Percentiles rank a stretch among this genome's conserved stretches.
phyloP scores from a whole-genome alignment of 2,113 vertebrate genomes.

The Chunga burmeisteri region DNA sequence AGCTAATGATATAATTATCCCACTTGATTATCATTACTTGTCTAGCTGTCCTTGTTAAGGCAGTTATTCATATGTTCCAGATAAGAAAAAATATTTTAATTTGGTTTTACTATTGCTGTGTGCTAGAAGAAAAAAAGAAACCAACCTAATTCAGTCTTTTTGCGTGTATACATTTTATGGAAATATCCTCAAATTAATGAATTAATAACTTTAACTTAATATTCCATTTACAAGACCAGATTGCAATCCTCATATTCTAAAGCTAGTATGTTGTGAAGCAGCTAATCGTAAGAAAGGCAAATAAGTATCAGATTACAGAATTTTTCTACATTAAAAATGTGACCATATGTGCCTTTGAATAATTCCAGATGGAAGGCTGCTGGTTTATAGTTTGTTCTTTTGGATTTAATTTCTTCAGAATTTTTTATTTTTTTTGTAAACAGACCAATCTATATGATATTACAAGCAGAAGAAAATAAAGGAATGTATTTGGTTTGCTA shows the following conservation, averaged over 20 bases:
- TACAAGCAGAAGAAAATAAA: neutral
- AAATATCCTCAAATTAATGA: neutral
- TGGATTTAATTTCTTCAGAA: constrained; percentile 56
- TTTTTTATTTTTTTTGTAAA: neutral
- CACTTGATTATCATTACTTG: neutral
- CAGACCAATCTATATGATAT: neutral
- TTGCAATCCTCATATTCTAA: neutral
- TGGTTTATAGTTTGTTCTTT: constrained; percentile 27
- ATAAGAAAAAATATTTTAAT: neutral
- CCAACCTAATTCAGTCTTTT: neutral
- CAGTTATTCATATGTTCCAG: neutral
- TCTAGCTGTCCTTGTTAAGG: neutral
- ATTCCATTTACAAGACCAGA: neutral
- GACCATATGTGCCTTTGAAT: constrained; percentile 62
- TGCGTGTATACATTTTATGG: neutral
- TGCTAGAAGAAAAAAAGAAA: neutral
- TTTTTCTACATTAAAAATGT: constrained; percentile 43
- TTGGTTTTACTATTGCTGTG: neutral
- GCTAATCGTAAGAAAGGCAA: constrained; percentile 23
- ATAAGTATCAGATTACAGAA: constrained; percentile 53
- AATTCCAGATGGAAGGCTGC: constrained; percentile 74
- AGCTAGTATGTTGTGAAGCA: neutral
- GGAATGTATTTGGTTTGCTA: neutral
- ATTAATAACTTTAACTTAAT: neutral
- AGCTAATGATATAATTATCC: neutral